Evolutionary conservation across 2,113 vertebrate genomes (phyloP).

Genomic region (Dromas ardeola): DNA sequence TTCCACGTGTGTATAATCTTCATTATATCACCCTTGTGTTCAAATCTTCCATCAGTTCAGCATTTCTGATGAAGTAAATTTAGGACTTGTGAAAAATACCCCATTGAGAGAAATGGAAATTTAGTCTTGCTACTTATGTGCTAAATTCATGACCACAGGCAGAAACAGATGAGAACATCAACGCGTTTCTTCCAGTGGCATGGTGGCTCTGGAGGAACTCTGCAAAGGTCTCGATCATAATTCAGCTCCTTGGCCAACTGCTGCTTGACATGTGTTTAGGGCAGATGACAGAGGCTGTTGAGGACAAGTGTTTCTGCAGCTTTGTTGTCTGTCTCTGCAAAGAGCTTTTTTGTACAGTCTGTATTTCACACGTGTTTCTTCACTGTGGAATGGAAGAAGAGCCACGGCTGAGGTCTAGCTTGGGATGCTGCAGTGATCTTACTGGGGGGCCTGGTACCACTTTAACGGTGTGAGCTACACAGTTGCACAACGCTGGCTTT

Average conservation of each 20-base stretch:
- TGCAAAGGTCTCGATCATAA: neutral
- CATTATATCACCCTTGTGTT: neutral
- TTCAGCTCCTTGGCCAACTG: neutral
- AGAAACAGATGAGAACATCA: neutral
- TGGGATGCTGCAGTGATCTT: neutral
- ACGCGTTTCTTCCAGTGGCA: accelerated
- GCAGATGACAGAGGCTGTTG: neutral
- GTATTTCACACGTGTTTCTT: neutral
- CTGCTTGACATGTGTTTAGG: neutral
- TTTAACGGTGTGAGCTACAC: neutral
- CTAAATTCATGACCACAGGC: neutral
- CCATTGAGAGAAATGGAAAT: neutral
- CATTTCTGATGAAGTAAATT: neutral
- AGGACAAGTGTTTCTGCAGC: neutral
- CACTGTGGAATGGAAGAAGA: accelerated
- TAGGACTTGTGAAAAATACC: neutral
- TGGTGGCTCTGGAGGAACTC: neutral
- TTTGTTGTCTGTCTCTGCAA: neutral
- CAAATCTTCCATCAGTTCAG: neutral
- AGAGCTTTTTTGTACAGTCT: neutral
- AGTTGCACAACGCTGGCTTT: neutral
- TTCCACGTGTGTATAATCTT: neutral
- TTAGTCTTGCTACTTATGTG: neutral
- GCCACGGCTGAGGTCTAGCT: neutral
- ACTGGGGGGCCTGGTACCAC: neutral